Base-by-base conservation (phyloP, 2,888 invertebrate genomes). In the Spatulosminthurus flaviceps region DNA sequence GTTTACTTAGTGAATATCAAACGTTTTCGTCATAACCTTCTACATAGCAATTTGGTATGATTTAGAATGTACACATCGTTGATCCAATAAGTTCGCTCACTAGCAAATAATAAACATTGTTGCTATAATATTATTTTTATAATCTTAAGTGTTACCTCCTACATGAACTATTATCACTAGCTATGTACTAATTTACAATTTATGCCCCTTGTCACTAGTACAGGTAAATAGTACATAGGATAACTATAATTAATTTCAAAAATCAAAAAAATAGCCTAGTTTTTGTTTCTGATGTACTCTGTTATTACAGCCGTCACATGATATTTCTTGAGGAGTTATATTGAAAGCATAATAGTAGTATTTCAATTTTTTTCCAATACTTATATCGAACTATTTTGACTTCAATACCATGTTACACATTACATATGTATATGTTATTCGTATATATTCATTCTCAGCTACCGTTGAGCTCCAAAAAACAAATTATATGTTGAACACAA, bases 161-260 rank as follows among this genome's bases (percentile, higher is more conserved):
- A 41, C 13, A 51, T 51, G 16, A 51, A 51, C 51, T 51, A 51
- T 51, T 51, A 34, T 34, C 16, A 51, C 51, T 51, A 51, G 2
- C n/a, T 64, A n/a, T n/a, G n/a, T n/a, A 64, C 7, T 64, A 34
- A 34, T 64, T 64, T 24, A 64, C 11, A 72, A 42, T 41, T 7
- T 43, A 75, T 64, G 75, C 75, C 75, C 75, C 75, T 75, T 75
- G 29, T 64, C 41, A 75, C 75, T 75, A 75, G 75, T 75, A 75
- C 75, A 75, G 64, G 24, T 72, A 51, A 72, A 51, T 51, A 51
- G 51, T 34, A n/a, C n/a, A n/a, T n/a, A 51, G 22, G 11, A 51
- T 51, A 51, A n/a, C 51, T 51, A 51, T 51, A 51, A 72, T 72
- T 19, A 72, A 72, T 51, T 28, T 41, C 16, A n/a, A 13, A 34